Base-by-base conservation (phyloP, 2,797 vertebrate genomes). In the Danio kyathit region DNA sequence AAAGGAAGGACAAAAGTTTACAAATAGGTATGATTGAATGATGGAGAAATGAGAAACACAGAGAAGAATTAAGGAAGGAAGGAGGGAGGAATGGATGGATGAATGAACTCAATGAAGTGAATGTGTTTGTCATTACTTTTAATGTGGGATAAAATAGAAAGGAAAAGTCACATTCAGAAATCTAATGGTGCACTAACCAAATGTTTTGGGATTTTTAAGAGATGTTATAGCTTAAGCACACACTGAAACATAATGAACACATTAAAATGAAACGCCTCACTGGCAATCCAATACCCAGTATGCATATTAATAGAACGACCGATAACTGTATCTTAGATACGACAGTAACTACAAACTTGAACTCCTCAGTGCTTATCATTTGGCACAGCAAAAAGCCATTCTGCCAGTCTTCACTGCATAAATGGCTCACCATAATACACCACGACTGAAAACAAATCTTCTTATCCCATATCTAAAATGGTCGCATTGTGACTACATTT, bases 401-500 rank as follows among this genome's bases (percentile, higher is more conserved):
- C 61, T 7, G 57, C 38, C 9, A 10, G 29, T 17, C 3, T 57
- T 59, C 13, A 6, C 14, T 44, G 17, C 56, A 60, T 29, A 60
- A 60, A 48, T 5, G 2, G 17, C 59, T 57, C 14, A 0, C 2
- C 17, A 7, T 56, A 19, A 17, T 60, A 19, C 57, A 40, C 43
- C 19, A 13, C 52, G 8, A 48, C 19, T 59, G 44, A 49, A 75
- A 51, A 75, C 44, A 61, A 61, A 11, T 74, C 9, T 56, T 29
- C 1, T 46, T 21, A 44, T 66, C 40, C 8, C 4, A 14, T 12
- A 63, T 19, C 46, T 29, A 51, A 40, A n/a, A n/a, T 52, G 49
- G 41, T 51, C 40, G 11, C 10, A 44, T 44, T 73, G 11, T 73
- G 40, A 19, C 7, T 73, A 12, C 2, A 21, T 73, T 46, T 59